Conservation (phyloP, 2,113 vertebrate species). For the Chloroceryle aenea region DNA sequence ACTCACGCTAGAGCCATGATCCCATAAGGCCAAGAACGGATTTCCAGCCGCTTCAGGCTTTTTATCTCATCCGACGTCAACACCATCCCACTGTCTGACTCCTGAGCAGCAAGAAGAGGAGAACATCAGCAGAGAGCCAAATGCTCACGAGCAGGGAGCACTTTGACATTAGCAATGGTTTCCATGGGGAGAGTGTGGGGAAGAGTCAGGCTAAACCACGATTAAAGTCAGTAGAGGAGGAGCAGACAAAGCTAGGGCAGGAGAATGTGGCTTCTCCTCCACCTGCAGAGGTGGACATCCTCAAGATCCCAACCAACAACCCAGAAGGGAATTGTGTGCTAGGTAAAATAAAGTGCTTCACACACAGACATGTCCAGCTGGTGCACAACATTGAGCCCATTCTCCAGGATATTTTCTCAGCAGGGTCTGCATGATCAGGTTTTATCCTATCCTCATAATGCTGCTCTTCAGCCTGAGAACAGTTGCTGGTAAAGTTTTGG, state of each 20-base stretch:
- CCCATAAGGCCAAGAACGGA: slow-evolving; percentile 85
- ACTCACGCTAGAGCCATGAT: slow-evolving; percentile 91
- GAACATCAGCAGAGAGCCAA: neutral
- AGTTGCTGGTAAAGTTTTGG: neutral
- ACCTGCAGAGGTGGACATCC: no score
- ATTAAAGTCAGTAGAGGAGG: neutral
- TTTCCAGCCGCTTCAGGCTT: slow-evolving; percentile 84
- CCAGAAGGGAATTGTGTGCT: neutral
- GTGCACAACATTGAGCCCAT: neutral
- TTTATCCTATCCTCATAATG: neutral
- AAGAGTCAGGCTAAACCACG: neutral
- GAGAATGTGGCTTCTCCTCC: neutral
- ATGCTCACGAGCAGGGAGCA: neutral
- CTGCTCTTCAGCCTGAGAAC: neutral
- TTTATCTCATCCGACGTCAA: slow-evolving; percentile 86
- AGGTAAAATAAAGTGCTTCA: neutral
- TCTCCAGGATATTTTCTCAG: neutral
- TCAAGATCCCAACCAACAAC: neutral
- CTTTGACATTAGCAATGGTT: neutral
- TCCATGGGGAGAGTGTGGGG: neutral
- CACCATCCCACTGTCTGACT: slow-evolving; percentile 90
- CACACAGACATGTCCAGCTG: neutral
- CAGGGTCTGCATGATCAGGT: neutral
- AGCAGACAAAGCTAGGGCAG: neutral
- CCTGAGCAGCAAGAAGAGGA: slow-evolving; percentile 67